Evolutionary conservation across 2,888 invertebrate species (phyloP).

Genomic region (Nephrotoma appendiculata): DNA sequence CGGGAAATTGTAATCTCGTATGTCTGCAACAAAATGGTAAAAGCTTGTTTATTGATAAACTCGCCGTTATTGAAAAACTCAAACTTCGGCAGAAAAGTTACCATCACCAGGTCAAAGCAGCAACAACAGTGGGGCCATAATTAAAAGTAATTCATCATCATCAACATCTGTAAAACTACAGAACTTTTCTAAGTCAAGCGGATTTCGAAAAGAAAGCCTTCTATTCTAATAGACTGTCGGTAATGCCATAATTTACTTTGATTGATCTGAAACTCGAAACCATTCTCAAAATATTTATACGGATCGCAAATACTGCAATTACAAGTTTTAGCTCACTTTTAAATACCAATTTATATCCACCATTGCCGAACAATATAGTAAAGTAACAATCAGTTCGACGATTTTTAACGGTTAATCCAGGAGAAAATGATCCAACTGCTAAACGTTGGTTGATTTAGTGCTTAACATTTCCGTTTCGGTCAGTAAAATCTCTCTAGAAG

Average conservation of each 20-base stretch:
- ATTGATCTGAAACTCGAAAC: slow-evolving; percentile 19
- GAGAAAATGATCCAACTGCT: background rate
- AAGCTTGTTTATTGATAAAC: slow-evolving; percentile 65
- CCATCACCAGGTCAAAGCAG: background rate
- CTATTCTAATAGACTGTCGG: background rate
- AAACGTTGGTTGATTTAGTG: slow-evolving; percentile 5
- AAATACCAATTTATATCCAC: background rate
- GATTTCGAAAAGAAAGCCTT: slow-evolving; percentile 10
- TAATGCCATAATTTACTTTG: background rate
- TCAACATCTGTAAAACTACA: background rate
- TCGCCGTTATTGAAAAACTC: slow-evolving; percentile 76
- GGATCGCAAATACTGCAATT: slow-evolving; percentile 18
- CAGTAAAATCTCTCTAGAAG: background rate
- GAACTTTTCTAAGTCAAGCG: slow-evolving; percentile 16
- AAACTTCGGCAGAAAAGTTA: slow-evolving; percentile 23
- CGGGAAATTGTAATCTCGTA: background rate
- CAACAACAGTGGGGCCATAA: background rate
- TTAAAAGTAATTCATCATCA: background rate
- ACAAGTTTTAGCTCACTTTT: background rate
- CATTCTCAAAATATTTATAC: slow-evolving; percentile 65
- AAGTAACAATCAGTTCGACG: background rate
- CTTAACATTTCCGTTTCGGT: slow-evolving; percentile 7
- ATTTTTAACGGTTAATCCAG: background rate
- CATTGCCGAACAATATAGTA: background rate
- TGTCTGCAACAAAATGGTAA: slow-evolving; percentile 44